Evolutionary conservation across 37 sponge, comb jelly and placozoan genomes (phyloP), one percentile per base, ranked within the genome.

Genomic region (Beroe forskalii): DNA sequence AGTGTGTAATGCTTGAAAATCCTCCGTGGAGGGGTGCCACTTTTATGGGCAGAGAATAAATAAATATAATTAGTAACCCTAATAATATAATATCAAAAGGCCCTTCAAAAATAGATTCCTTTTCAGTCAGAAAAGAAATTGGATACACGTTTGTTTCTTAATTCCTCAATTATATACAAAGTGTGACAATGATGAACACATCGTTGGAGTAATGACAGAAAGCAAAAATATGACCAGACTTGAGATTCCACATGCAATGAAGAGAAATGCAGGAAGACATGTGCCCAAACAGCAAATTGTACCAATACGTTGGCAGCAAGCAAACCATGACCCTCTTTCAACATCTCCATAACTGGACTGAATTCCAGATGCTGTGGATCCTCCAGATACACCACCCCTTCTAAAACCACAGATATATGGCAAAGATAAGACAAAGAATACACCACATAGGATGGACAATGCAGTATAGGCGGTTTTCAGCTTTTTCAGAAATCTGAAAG

Each of bases 321-420:
- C 9, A 63, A 63, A 63, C 6, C 4, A 3, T 23, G 66, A 63
- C 66, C 66, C 66, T 8, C 66, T 63, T 3, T 20, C 25, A 4
- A 63, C 66, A 19, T 63, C 25, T 63, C 66, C 66, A 20, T 28
- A 28, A 3, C 9, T 3, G 6, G 66, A 6, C n/a, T 63, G 66
- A 3, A 6, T 63, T 63, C n/a, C 66, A n/a, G 23, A 23, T 28
- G 66, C 66, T 3, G 66, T 30, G 6, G 66, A 63, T 23, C 66
- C 66, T 63, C 66, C 66, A 4, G 25, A 63, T 23, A 63, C 66
- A 3, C 66, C 66, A 19, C 66, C 66, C 20, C 24, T 6, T 63
- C 66, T 63, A 30, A 63, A 63, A 19, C 66, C 66, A 63, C 66
- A 63, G 66, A 24, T 28, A 63, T 23, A 63, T 20, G 66, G 66